These are phyloP conservation scores for Nylanderia fulva DNA, from an alignment of 1,140 invertebrate genomes.

Conservation along the genomic window DNA sequence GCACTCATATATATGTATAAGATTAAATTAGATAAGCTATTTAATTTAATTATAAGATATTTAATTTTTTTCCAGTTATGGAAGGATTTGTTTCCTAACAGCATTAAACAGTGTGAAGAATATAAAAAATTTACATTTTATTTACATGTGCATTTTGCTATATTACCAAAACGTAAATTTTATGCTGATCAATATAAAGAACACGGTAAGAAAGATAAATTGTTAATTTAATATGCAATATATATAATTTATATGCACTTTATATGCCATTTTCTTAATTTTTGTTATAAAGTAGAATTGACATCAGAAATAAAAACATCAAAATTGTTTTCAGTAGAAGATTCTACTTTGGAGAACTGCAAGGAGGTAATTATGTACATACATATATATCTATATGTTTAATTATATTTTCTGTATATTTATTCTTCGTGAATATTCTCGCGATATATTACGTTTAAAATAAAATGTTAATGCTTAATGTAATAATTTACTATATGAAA, in stretches of 20 bases:
- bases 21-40: not conserved
- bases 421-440: not conserved
- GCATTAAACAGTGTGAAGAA: conserved; percentile 64
- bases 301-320: not conserved
- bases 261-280: conserved; percentile 17
- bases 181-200: conserved; percentile 36
- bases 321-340: not conserved
- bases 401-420: not conserved
- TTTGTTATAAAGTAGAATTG: conserved; percentile 34
- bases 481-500: not conserved
- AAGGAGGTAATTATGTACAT: no score
- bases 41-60: no score
- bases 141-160: conserved; percentile 74
- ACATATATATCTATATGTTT: no score
- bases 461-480: not conserved
- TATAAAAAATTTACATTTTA: conserved; percentile 75
- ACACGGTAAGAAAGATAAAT: conserved; percentile 45
- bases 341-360: not conserved
- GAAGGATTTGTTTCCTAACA: conserved; percentile 65
- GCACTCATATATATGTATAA: not conserved
- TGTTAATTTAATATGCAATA: conserved; percentile 1
- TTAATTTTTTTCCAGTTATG: conserved; percentile 69
- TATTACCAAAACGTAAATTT: conserved; percentile 69
- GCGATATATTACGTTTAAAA: conserved; percentile 1
- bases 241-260: conserved; percentile 2